Evolutionary conservation across 1,140 invertebrate genomes (phyloP).

Genomic region (Gryon sp.): DNA sequence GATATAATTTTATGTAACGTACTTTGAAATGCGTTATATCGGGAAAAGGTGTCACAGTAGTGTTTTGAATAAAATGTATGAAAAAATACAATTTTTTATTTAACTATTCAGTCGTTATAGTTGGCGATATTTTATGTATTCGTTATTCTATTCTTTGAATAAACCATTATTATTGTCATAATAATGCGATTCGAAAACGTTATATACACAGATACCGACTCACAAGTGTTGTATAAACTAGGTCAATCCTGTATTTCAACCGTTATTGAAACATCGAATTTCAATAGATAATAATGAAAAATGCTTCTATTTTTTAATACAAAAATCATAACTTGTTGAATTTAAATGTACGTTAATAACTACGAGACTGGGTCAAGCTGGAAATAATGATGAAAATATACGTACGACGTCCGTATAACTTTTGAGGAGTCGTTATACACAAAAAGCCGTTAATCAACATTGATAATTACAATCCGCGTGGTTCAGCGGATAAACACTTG

Average conservation of each 20-base stretch:
- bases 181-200: too few species aligned
- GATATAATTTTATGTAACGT: too few species aligned
- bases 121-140: background rate
- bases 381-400: slow-evolving; percentile 45
- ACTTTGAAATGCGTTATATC: too few species aligned
- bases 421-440: slow-evolving; percentile 54
- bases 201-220: background rate
- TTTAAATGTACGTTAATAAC: slow-evolving; percentile 33
- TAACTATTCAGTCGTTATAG: too few species aligned
- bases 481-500: slow-evolving; percentile 49
- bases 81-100: too few species aligned
- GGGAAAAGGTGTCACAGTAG: too few species aligned
- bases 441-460: slow-evolving; percentile 67
- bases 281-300: slow-evolving; percentile 30
- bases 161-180: background rate
- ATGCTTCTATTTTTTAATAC: too few species aligned
- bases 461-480: slow-evolving; percentile 64
- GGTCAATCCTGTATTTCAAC: slow-evolving; percentile 7
- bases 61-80: too few species aligned
- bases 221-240: background rate
- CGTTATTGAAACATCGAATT: slow-evolving; percentile 35
- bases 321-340: too few species aligned
- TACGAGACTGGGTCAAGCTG: slow-evolving; percentile 53
- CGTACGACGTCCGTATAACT: slow-evolving; percentile 23
- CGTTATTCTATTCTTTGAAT: background rate